Conservation (phyloP, 2,797 vertebrate genomes). For the Lutjanus argentimaculatus region DNA sequence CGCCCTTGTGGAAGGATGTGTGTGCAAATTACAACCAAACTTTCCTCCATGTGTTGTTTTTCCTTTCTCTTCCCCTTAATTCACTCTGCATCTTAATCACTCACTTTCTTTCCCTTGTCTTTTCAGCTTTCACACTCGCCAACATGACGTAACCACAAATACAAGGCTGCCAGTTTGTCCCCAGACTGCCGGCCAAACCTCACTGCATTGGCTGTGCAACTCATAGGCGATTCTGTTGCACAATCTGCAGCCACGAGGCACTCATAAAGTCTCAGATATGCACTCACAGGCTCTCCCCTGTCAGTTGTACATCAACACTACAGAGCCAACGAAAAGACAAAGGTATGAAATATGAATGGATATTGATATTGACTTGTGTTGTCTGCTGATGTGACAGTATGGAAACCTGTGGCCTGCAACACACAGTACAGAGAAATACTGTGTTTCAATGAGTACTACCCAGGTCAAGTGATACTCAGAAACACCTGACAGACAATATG, state of each 20-base stretch:
- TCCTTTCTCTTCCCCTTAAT: conserved; percentile 38
- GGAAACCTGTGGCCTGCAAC: conserved; percentile 7
- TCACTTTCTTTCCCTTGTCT: conserved; percentile 62
- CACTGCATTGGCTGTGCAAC: conserved; percentile 24
- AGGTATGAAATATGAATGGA: conserved; percentile 47
- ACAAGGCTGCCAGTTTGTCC: conserved; percentile 43
- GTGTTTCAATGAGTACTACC: no score
- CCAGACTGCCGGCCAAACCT: conserved; percentile 58
- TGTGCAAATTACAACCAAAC: conserved; percentile 44
- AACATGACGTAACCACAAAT: conserved; percentile 52
- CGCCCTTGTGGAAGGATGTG: conserved; percentile 13
- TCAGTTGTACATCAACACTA: conserved; percentile 44
- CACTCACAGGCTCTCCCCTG: conserved; percentile 34
- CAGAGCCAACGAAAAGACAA: conserved; percentile 26
- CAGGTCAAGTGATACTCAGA: no score
- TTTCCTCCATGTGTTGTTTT: conserved; percentile 39
- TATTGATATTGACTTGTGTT: conserved; percentile 37
- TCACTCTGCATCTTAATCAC: conserved; percentile 50
- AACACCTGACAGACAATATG: no score
- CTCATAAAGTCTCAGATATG: conserved; percentile 34
- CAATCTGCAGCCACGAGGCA: conserved; percentile 42
- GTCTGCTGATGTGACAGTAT: conserved; percentile 17
- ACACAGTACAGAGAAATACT: neutral
- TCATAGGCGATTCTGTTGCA: conserved; percentile 47
- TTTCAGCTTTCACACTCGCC: conserved; percentile 66